Conservation (phyloP, 1,140 invertebrate species). For the Ooceraea biroi region DNA sequence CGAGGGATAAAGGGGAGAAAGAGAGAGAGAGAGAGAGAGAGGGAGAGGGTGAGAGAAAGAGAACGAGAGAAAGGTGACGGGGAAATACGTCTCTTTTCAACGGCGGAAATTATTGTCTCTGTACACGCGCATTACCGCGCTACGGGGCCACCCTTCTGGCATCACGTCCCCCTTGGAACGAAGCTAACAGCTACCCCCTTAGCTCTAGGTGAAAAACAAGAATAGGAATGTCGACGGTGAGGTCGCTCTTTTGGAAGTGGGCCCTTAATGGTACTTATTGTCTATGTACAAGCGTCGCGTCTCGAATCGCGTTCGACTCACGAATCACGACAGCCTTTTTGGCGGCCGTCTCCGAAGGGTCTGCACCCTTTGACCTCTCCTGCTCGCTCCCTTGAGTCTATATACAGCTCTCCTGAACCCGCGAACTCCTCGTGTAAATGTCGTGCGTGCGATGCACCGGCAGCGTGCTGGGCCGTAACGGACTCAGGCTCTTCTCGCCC, state of each 20-base stretch:
- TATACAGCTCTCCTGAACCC: slow-evolving; percentile 84
- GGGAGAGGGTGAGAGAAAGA: not conserved
- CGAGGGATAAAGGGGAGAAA: slow-evolving; percentile 44
- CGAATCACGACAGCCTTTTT: slow-evolving; percentile 54
- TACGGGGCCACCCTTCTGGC: too few relatives aligned
- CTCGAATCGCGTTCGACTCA: slow-evolving; percentile 16
- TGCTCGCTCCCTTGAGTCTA: slow-evolving; percentile 63
- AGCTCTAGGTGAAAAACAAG: slow-evolving; percentile 70
- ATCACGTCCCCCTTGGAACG: slow-evolving; percentile 38
- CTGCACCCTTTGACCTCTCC: not conserved
- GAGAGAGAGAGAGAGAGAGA: slow-evolving; percentile 13
- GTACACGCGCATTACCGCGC: slow-evolving; percentile 72
- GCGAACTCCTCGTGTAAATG: slow-evolving; percentile 81
- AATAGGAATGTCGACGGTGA: slow-evolving; percentile 58
- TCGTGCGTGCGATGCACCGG: slow-evolving; percentile 80
- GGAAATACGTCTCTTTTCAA: slow-evolving; percentile 14
- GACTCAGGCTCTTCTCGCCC: slow-evolving; percentile 64
- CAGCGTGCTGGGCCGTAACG: slow-evolving; percentile 78
- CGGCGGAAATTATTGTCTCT: slow-evolving; percentile 76
- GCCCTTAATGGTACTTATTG: slow-evolving; percentile 73
- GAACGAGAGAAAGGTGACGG: not conserved
- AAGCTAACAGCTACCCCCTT: slow-evolving; percentile 51
- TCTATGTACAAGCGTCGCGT: slow-evolving; percentile 73
- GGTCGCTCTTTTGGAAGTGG: not conserved
- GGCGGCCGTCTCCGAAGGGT: slow-evolving; percentile 35